A percentile compares a stretch with the other conserved stretches of the same genome.
Conservation (phyloP, 2,888 invertebrate species). For the Horisme vitalbata region DNA sequence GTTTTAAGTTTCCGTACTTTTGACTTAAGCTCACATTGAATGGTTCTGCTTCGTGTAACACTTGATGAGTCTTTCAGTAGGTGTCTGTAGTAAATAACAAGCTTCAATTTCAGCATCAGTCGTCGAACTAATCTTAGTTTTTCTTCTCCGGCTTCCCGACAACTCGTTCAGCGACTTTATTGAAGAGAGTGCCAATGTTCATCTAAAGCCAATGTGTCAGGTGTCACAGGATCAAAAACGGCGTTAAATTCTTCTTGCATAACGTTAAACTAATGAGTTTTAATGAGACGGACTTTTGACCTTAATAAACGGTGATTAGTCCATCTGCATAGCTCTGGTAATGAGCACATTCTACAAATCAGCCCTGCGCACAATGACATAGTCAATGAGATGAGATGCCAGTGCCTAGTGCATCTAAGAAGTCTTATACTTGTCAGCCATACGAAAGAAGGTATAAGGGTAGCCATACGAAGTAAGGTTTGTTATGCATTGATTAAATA, state of each 20-base stretch:
- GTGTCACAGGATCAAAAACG: too few relatives aligned
- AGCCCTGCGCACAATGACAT: slow-evolving; percentile 22
- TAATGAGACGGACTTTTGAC: not conserved
- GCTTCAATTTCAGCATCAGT: too few relatives aligned
- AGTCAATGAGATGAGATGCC: slow-evolving; percentile 32
- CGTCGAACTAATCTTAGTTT: slow-evolving; percentile 14
- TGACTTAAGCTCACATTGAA: too few relatives aligned
- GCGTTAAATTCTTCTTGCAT: too few relatives aligned
- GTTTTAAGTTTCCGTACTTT: slow-evolving; percentile 16
- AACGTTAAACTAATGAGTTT: too few relatives aligned
- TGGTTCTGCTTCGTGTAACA: too few relatives aligned
- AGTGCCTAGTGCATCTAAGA: slow-evolving; percentile 36
- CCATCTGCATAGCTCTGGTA: slow-evolving; percentile 18
- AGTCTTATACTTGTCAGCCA: slow-evolving; percentile 29
- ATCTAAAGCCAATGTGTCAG: too few relatives aligned
- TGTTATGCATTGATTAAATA: not conserved
- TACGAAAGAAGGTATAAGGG: slow-evolving; percentile 2
- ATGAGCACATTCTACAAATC: slow-evolving; percentile 13
- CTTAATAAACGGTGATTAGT: slow-evolving; percentile 13
- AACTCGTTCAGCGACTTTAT: too few relatives aligned
- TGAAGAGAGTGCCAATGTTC: too few relatives aligned
- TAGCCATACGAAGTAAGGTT: too few relatives aligned
- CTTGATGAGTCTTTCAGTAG: too few relatives aligned
- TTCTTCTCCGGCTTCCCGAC: slow-evolving; percentile 5
- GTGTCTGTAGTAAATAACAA: too few relatives aligned